Evolutionary conservation across 2,888 invertebrate genomes (phyloP).

Genomic region (Tortricodes alternella): DNA sequence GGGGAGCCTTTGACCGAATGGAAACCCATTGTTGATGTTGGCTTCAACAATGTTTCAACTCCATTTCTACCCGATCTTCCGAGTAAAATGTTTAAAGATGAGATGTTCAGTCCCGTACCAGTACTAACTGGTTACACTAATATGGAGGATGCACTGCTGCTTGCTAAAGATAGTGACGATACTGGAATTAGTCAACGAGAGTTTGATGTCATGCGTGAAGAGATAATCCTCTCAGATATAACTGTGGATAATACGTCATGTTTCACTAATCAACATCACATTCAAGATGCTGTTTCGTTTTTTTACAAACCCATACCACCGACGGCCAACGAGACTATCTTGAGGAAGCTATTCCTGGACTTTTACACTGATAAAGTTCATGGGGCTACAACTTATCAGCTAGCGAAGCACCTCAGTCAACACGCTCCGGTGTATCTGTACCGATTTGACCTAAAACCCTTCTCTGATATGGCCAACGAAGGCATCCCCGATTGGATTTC

Average conservation of each 20-base stretch:
- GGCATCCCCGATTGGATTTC: constrained; percentile 90
- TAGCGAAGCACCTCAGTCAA: constrained; percentile 85
- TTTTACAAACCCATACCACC: constrained; percentile 88
- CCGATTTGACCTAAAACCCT: constrained; percentile 89
- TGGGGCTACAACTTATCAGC: constrained; percentile 86
- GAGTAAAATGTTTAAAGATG: constrained; percentile 83
- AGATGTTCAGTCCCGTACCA: constrained; percentile 86
- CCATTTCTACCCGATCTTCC: constrained; percentile 88
- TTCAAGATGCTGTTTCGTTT: constrained; percentile 88
- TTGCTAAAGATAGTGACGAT: constrained; percentile 82
- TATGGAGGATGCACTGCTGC: constrained; percentile 90
- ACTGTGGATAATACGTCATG: constrained; percentile 81
- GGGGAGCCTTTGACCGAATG: constrained; percentile 84
- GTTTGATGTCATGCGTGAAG: constrained; percentile 85
- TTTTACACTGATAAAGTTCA: constrained; percentile 90
- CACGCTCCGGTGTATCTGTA: constrained; percentile 86
- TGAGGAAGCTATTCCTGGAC: constrained; percentile 86
- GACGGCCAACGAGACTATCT: constrained; percentile 82
- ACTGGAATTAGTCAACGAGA: constrained; percentile 83
- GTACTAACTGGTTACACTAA: constrained; percentile 90
- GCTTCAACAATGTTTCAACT: constrained; percentile 85
- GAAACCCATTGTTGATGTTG: constrained; percentile 90
- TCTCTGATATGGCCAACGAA: constrained; percentile 84
- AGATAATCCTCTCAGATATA: constrained; percentile 84
- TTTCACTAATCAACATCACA: constrained; percentile 85